Percentiles rank a stretch among this genome's conserved stretches.
phyloP scores from a whole-genome alignment of 2,113 vertebrate genomes.

The Percopsis transmontana region DNA sequence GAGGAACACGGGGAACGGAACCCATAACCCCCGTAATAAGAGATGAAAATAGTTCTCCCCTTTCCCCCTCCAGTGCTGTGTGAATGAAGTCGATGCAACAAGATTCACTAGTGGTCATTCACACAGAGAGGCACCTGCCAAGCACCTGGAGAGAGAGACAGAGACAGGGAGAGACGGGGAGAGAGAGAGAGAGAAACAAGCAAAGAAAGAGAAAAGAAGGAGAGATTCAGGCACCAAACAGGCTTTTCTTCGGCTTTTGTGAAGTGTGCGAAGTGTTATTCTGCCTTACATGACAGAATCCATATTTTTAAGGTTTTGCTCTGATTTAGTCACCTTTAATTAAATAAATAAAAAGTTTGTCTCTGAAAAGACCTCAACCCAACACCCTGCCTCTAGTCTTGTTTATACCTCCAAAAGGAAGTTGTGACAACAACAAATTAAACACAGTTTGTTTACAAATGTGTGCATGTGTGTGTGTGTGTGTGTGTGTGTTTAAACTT shows the following conservation, averaged over 20 bases:
- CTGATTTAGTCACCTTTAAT: too few species aligned
- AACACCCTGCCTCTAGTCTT: background rate
- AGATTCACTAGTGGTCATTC: background rate
- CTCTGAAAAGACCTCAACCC: too few species aligned
- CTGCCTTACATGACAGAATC: too few species aligned
- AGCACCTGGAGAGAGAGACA: background rate
- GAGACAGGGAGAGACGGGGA: background rate
- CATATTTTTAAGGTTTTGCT: too few species aligned
- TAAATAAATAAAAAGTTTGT: too few species aligned
- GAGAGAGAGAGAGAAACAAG: background rate
- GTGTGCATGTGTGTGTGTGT: slow-evolving; percentile 3
- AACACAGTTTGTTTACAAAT: background rate
- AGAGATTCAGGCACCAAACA: too few species aligned
- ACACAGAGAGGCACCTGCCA: background rate
- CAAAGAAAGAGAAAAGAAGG: too few species aligned
- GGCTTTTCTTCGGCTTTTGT: too few species aligned
- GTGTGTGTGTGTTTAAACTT: background rate
- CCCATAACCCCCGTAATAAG: background rate
- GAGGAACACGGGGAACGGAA: background rate
- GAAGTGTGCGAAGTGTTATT: too few species aligned
- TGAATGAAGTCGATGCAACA: slow-evolving; percentile 1
- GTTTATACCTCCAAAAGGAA: too few species aligned
- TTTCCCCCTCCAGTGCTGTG: background rate
- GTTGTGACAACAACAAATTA: too few species aligned
- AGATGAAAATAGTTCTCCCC: background rate